Evolutionary conservation across 2,113 vertebrate genomes (phyloP).

Genomic region (Ceratotherium simum): DNA sequence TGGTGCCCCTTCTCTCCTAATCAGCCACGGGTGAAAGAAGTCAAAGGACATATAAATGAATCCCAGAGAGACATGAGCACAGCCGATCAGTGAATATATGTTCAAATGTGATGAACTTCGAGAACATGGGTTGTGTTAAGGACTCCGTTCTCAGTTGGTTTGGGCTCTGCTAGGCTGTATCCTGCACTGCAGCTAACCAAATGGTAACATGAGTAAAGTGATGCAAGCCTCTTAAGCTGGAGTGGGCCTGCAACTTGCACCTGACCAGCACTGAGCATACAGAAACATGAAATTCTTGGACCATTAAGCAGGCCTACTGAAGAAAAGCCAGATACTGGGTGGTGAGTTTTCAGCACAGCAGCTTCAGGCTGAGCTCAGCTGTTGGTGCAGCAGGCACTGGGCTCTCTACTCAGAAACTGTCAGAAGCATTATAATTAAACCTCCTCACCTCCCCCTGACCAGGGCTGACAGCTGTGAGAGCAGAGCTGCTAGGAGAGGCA

Average conservation of each 20-base stretch:
- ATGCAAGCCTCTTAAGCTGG: background rate
- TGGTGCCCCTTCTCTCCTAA: background rate
- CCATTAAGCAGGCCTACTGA: conserved; percentile 37
- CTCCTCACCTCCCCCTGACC: conserved; percentile 72
- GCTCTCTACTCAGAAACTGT: conserved; percentile 72
- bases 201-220: background rate
- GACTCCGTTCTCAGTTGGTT: background rate
- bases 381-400: conserved; percentile 77
- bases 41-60: background rate
- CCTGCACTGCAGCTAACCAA: background rate
- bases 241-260: background rate
- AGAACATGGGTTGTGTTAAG: background rate
- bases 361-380: conserved; percentile 84
- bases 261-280: conserved; percentile 7
- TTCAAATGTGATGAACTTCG: conserved; percentile 16
- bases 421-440: conserved; percentile 84
- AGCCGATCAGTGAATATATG: background rate
- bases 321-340: conserved; percentile 59
- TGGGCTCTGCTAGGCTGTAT: background rate
- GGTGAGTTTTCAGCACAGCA: conserved; percentile 74
- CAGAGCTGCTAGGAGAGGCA: conserved; percentile 54
- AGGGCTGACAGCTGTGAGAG: conserved; percentile 81
- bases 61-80: background rate
- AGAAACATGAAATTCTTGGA: conserved; percentile 26
- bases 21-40: background rate